A percentile compares a stretch with the other conserved stretches of the same genome.
Evolutionary conservation across 2,888 invertebrate genomes (phyloP).

Genomic region (Carpatolechia fugitivella): DNA sequence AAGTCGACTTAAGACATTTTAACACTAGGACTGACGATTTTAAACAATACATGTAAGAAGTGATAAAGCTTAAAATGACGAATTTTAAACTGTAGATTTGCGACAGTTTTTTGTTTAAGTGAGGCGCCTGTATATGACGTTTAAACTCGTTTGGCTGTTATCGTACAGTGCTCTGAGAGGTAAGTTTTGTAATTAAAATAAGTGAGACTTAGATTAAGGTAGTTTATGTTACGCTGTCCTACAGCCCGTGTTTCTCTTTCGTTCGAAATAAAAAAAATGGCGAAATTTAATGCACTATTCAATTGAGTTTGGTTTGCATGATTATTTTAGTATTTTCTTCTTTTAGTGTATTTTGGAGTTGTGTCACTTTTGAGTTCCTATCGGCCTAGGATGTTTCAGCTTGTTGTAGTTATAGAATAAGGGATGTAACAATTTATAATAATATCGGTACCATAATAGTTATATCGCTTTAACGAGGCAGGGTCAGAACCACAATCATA

Average conservation of each 20-base stretch:
- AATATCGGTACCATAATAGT: constrained; percentile 61
- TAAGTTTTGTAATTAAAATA: constrained; percentile 63
- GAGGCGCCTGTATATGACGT: constrained; percentile 39
- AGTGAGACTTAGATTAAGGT: constrained; percentile 59
- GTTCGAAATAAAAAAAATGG: constrained; percentile 34
- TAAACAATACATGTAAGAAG: not conserved
- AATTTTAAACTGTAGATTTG: not conserved
- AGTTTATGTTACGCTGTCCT: constrained; percentile 42
- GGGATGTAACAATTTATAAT: constrained; percentile 50
- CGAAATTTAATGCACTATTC: constrained; percentile 45
- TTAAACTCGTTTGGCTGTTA: constrained; percentile 50
- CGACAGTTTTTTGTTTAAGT: constrained; percentile 16
- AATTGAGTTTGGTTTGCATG: constrained; percentile 36
- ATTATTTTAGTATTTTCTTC: constrained; percentile 22
- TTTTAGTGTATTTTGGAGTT: constrained; percentile 40
- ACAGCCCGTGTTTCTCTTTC: constrained; percentile 34
- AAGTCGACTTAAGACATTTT: constrained; percentile 23
- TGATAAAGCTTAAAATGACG: constrained; percentile 9
- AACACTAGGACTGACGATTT: not conserved
- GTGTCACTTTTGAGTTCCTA: constrained; percentile 68
- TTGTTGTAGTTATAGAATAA: constrained; percentile 55
- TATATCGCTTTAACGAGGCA: constrained; percentile 76
- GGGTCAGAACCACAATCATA: constrained; percentile 73
- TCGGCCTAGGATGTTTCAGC: constrained; percentile 71
- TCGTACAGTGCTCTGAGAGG: constrained; percentile 48